phyloP scores from a whole-genome alignment of 1,140 invertebrate genomes.

The Musca domestica region DNA sequence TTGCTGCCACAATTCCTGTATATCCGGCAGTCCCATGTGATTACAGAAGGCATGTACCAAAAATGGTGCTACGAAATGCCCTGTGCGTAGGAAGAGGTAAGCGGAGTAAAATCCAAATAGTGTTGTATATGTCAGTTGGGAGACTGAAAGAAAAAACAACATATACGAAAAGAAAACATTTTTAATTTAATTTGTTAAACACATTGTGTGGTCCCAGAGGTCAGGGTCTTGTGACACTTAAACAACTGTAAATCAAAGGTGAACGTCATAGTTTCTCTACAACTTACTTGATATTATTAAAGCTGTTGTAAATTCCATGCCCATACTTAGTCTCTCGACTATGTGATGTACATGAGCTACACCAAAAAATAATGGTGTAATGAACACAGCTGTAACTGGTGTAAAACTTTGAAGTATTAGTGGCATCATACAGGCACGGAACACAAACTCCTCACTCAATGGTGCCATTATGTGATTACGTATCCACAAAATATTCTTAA shows the following conservation, averaged over 20 bases:
- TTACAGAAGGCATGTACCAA: slow-evolving; percentile 92
- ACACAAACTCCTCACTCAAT: slow-evolving; percentile 91
- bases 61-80: slow-evolving; percentile 85
- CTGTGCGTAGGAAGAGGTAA: slow-evolving; percentile 80
- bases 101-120: slow-evolving; percentile 92
- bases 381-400: slow-evolving; percentile 73
- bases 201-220: no score
- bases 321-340: slow-evolving; percentile 72
- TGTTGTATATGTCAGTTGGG: slow-evolving; percentile 89
- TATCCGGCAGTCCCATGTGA: slow-evolving; percentile 92
- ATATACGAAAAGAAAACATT: slow-evolving; percentile 22
- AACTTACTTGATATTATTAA: slow-evolving; percentile 69
- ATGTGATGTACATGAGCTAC: slow-evolving; percentile 92
- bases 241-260: no score
- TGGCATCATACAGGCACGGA: slow-evolving; percentile 91
- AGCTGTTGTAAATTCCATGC: slow-evolving; percentile 66
- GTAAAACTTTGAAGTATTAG: slow-evolving; percentile 79
- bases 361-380: slow-evolving; percentile 90
- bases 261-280: no score
- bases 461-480: slow-evolving; percentile 89
- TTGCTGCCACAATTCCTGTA: slow-evolving; percentile 72
- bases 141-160: slow-evolving; percentile 60
- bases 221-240: background rate
- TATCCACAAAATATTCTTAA: slow-evolving; percentile 78
- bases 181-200: no score